Evolutionary conservation across 2,113 vertebrate species (phyloP).

Genomic region (Eptesicus fuscus): DNA sequence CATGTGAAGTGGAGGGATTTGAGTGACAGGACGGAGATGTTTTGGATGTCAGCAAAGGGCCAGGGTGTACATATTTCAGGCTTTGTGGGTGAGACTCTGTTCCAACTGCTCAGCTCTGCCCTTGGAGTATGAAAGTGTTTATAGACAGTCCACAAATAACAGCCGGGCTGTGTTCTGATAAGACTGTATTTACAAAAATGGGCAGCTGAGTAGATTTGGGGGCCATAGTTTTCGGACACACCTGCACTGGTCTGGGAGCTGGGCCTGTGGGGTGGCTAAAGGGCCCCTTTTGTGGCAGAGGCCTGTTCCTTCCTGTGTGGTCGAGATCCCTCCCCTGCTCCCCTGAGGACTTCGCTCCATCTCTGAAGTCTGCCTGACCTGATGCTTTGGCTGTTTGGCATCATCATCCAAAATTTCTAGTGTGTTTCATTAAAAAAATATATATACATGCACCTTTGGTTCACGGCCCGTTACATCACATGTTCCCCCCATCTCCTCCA

Average conservation of each 20-base stretch:
- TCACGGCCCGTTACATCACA: neutral
- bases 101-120: neutral
- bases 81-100: neutral
- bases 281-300: fast-evolving
- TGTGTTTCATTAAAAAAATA: neutral
- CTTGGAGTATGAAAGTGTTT: neutral
- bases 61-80: neutral
- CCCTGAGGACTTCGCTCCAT: neutral
- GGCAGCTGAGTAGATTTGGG: neutral
- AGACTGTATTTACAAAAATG: neutral
- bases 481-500: fast-evolving
- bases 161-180: neutral
- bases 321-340: too few relatives aligned
- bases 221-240: fast-evolving
- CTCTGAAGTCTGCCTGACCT: neutral
- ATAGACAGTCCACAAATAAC: fast-evolving
- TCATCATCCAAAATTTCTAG: neutral
- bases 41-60: neutral
- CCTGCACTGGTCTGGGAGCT: neutral
- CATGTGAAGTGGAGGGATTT: neutral
- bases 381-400: neutral
- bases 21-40: neutral
- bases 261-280: too few relatives aligned
- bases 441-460: neutral
- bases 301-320: neutral